These are phyloP conservation scores for Thalassoma bifasciatum DNA, from an alignment of 2,113 vertebrate genomes.

Conservation along the genomic window DNA sequence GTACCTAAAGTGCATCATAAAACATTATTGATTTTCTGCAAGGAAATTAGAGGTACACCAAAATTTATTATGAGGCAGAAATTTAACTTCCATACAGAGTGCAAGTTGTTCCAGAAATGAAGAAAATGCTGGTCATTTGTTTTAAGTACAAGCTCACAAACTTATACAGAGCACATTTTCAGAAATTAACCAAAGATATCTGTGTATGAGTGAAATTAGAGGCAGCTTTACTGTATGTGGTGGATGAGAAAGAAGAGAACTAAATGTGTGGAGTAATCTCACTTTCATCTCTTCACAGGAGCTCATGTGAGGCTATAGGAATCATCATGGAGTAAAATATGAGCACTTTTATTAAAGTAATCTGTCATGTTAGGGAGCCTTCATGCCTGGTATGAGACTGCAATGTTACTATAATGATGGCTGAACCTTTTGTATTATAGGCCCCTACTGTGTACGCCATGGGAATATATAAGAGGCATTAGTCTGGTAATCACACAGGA, in stretches of 20 bases:
- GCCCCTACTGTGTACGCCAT: no score
- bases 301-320: neutral
- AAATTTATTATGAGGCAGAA: constrained; percentile 15
- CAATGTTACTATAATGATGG: neutral
- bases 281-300: neutral
- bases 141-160: neutral
- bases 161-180: neutral
- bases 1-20: constrained; percentile 37
- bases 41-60: constrained; percentile 20
- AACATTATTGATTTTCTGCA: constrained; percentile 50
- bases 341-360: constrained; percentile 27
- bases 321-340: constrained; percentile 25
- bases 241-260: neutral
- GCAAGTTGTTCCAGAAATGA: constrained; percentile 8
- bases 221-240: no score
- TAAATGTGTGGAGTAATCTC: neutral
- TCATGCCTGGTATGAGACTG: constrained; percentile 14
- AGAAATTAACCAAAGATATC: neutral
- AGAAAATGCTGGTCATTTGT: neutral
- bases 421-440: no score
- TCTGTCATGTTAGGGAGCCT: constrained; percentile 18
- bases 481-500: no score
- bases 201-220: neutral
- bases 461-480: no score
- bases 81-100: constrained; percentile 15